These are phyloP conservation scores for Sinella curviseta DNA, from an alignment of 1,140 invertebrate genomes.

Conservation along the genomic window DNA sequence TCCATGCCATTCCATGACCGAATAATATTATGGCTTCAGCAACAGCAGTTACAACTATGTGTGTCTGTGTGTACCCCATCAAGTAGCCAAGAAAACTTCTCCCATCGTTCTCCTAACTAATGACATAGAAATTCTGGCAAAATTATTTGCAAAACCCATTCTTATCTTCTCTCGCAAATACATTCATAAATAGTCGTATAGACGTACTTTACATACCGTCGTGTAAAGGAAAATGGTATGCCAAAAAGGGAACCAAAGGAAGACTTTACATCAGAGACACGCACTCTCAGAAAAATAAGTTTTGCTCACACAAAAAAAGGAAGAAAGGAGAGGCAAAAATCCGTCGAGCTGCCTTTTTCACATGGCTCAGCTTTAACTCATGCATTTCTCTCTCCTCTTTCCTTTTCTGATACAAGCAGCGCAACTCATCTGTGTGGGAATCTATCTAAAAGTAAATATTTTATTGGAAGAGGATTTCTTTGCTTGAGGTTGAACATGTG, in stretches of 20 bases:
- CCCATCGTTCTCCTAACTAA: slow-evolving; percentile 19
- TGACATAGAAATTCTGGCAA: slow-evolving; percentile 19
- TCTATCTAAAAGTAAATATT: too few species aligned
- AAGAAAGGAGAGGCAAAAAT: neutral
- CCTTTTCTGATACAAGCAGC: too few species aligned
- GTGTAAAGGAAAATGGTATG: neutral
- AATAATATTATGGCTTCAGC: neutral
- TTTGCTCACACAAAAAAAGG: too few species aligned
- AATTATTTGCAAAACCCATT: slow-evolving; percentile 11
- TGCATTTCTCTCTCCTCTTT: too few species aligned
- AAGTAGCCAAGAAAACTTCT: slow-evolving; percentile 13
- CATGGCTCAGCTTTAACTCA: too few species aligned
- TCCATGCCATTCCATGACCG: neutral
- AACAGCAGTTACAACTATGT: neutral
- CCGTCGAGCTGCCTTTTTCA: neutral
- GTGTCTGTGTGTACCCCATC: neutral
- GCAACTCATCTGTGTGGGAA: too few species aligned
- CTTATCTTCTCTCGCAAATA: neutral
- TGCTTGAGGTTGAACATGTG: too few species aligned
- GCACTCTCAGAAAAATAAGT: neutral
- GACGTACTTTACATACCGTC: too few species aligned
- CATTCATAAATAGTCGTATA: too few species aligned
- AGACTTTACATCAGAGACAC: neutral
- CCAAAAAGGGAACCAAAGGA: neutral
- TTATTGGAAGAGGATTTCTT: too few species aligned